Conservation (phyloP, 1,140 invertebrate species). For the Telenomus remus region DNA sequence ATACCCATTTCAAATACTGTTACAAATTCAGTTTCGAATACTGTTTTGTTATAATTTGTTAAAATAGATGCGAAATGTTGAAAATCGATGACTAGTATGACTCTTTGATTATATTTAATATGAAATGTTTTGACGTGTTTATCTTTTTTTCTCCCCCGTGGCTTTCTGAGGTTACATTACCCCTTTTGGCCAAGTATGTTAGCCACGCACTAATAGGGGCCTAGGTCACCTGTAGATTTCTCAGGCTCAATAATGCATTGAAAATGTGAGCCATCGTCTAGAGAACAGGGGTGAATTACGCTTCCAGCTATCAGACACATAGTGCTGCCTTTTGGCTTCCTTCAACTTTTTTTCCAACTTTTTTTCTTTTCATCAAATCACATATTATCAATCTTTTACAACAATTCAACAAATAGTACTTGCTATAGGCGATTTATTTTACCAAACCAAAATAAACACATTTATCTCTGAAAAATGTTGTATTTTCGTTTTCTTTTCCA, state of each 20-base stretch:
- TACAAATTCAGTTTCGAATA: no score
- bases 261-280: slow-evolving; percentile 62
- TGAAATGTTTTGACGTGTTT: slow-evolving; percentile 55
- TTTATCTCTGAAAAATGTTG: no score
- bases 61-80: neutral
- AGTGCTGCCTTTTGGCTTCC: slow-evolving; percentile 56
- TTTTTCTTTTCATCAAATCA: neutral
- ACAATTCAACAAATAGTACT: no score
- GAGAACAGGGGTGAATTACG: slow-evolving; percentile 58
- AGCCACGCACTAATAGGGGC: slow-evolving; percentile 60
- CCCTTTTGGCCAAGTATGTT: slow-evolving; percentile 44
- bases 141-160: slow-evolving; percentile 34
- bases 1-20: no score
- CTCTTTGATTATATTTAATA: slow-evolving; percentile 13
- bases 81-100: neutral
- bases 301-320: slow-evolving; percentile 26
- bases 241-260: slow-evolving; percentile 71
- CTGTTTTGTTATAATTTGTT: neutral
- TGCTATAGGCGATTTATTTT: no score
- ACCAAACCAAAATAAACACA: no score
- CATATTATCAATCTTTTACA: no score
- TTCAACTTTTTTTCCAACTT: slow-evolving; percentile 27
- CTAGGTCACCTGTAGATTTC: slow-evolving; percentile 67
- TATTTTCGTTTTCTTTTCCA: no score
- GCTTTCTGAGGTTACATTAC: slow-evolving; percentile 32